Evolutionary conservation across 2,113 vertebrate genomes (phyloP).

Genomic region (Taurulus bubalis): DNA sequence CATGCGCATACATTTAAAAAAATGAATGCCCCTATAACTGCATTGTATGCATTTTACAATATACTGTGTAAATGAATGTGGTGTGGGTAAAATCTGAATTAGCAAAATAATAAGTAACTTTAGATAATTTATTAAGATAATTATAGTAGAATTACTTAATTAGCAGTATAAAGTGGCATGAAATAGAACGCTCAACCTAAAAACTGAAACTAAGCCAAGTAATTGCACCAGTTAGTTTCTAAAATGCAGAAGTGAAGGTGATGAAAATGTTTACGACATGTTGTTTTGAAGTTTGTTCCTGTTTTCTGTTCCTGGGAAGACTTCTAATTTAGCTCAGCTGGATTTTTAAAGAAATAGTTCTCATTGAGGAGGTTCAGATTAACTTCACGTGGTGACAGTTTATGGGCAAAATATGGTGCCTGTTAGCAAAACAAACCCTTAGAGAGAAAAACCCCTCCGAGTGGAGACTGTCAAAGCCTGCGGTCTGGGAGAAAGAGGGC

Average conservation of each 20-base stretch:
- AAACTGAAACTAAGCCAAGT: not conserved
- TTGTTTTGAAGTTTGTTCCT: conserved; percentile 1
- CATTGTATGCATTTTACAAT: too few relatives aligned
- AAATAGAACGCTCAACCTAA: not conserved
- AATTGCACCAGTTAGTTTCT: not conserved
- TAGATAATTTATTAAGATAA: not conserved
- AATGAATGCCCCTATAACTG: not conserved
- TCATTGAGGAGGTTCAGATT: conserved; percentile 67
- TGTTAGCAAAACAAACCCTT: conserved; percentile 84
- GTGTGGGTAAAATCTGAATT: not conserved
- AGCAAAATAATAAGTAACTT: not conserved
- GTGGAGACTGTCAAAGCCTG: conserved; percentile 64
- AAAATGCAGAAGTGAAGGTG: not conserved
- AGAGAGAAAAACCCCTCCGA: conserved; percentile 48
- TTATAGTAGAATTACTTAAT: not conserved
- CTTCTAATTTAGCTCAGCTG: conserved; percentile 53
- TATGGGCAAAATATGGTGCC: conserved; percentile 80
- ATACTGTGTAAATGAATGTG: not conserved
- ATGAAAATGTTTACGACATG: not conserved
- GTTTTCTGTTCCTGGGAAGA: conserved; percentile 31
- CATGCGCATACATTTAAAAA: not conserved
- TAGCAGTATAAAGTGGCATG: not conserved
- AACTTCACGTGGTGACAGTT: conserved; percentile 78
- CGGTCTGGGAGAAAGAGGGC: conserved; percentile 68
- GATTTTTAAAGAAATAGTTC: conserved; percentile 45